phyloP scores from a whole-genome alignment of 37 sponge, comb jelly and placozoan species.

The Chondrosia reniformis region DNA sequence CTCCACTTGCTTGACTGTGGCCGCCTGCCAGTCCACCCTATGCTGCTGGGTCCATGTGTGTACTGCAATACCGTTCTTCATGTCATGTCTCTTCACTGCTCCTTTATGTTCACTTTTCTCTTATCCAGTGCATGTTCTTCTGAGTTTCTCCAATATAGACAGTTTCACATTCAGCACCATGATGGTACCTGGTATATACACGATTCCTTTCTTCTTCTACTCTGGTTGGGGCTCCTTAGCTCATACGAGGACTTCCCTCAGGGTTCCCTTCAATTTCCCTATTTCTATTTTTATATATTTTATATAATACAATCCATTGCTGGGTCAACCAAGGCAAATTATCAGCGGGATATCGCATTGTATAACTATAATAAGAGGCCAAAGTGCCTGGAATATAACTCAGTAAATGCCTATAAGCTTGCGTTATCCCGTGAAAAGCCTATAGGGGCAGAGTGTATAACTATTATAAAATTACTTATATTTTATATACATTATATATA shows the following conservation, averaged over 20 bases:
- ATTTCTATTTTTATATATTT: no score
- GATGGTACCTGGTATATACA: neutral
- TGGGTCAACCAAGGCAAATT: no score
- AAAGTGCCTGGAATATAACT: no score
- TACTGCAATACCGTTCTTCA: neutral
- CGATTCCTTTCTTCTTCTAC: neutral
- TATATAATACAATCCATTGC: no score
- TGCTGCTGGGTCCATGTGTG: neutral
- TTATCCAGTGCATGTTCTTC: neutral
- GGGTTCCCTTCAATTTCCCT: neutral
- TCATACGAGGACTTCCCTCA: neutral
- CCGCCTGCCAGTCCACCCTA: neutral
- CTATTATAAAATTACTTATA: no score
- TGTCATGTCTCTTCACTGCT: neutral
- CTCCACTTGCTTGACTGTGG: neutral
- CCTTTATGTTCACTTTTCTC: neutral
- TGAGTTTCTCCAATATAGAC: neutral
- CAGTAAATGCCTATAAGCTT: no score
- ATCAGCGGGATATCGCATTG: no score
- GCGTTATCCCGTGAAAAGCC: no score
- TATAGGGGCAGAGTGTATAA: no score
- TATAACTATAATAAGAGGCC: no score
- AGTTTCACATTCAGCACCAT: neutral
- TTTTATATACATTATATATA: no score
- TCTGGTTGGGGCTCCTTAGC: slow-evolving; percentile 7